These are phyloP conservation scores for Calliopsis andreniformis DNA, from an alignment of 1,140 invertebrate genomes.

Conservation along the genomic window DNA sequence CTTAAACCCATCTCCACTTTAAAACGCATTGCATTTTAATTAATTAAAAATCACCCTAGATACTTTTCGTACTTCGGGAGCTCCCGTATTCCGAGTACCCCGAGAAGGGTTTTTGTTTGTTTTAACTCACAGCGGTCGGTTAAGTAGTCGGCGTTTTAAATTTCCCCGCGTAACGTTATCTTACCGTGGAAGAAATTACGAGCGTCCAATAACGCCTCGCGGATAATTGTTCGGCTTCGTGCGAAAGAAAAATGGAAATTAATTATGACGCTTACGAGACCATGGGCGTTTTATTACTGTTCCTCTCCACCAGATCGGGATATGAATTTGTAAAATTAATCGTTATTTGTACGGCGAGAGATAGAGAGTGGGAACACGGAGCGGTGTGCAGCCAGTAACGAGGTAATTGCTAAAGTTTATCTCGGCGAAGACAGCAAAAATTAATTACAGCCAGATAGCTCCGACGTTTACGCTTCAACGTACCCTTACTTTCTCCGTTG, in stretches of 20 bases:
- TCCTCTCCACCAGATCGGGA: background rate
- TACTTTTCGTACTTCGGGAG: no score
- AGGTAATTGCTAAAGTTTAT: constrained; percentile 67
- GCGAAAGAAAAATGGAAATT: constrained; percentile 38
- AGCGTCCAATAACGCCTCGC: background rate
- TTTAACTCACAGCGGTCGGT: background rate
- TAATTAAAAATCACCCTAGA: no score
- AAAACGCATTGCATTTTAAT: no score
- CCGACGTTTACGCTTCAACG: constrained; percentile 51
- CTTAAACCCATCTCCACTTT: no score
- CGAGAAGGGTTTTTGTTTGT: constrained; percentile 5
- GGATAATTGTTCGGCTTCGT: constrained; percentile 34
- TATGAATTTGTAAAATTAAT: constrained; percentile 48
- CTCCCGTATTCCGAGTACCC: background rate
- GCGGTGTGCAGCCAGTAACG: constrained; percentile 37
- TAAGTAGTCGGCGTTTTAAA: background rate
- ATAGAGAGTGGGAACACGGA: background rate
- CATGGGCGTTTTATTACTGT: background rate
- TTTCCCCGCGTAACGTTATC: constrained; percentile 12
- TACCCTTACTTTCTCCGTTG: constrained; percentile 45
- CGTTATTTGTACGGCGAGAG: constrained; percentile 38
- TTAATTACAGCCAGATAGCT: constrained; percentile 60
- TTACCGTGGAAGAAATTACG: background rate
- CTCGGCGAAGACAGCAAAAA: constrained; percentile 64
- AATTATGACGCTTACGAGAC: constrained; percentile 31